Percentiles rank a stretch among this genome's conserved stretches.
Conservation (phyloP, 2,113 vertebrate species). For the Oryzias javanicus region DNA sequence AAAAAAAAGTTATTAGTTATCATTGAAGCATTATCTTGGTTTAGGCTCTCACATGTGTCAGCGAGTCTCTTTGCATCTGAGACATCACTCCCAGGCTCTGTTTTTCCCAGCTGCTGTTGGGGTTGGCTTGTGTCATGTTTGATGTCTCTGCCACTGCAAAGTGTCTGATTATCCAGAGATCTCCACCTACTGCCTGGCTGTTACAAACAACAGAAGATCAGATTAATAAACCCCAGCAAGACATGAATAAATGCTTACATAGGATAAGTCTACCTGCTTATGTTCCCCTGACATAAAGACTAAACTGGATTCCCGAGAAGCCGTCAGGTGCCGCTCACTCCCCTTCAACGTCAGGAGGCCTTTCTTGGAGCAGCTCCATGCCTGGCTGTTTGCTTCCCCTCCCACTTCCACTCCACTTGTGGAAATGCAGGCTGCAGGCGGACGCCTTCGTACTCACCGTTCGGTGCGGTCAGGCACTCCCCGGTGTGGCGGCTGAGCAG, state of each 20-base stretch:
- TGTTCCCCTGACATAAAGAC: conserved; percentile 77
- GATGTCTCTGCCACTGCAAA: conserved; percentile 61
- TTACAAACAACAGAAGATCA: not conserved
- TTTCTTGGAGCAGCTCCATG: conserved; percentile 83
- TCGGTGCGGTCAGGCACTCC: conserved; percentile 75
- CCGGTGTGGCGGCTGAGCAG: conserved; percentile 66
- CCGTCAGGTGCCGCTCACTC: conserved; percentile 76
- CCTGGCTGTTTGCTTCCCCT: conserved; percentile 59
- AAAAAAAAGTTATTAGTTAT: not conserved
- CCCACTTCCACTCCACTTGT: not conserved
- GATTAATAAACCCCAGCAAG: too few relatives aligned
- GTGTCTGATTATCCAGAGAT: conserved; percentile 61
- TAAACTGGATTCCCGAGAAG: conserved; percentile 68
- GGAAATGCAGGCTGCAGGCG: conserved; percentile 70
- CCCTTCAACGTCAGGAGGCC: conserved; percentile 80
- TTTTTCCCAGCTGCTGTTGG: conserved; percentile 8
- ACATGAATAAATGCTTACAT: too few relatives aligned
- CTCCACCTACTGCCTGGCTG: conserved; percentile 81
- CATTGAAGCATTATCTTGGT: not conserved
- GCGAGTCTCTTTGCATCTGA: conserved; percentile 39
- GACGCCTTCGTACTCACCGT: conserved; percentile 64
- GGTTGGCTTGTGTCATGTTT: conserved; percentile 29
- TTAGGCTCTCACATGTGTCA: conserved; percentile 54
- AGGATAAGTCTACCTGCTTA: conserved; percentile 52
- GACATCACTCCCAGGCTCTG: conserved; percentile 13